Conservation (phyloP, 1,140 invertebrate species). For the Trachelipus rathkii region DNA sequence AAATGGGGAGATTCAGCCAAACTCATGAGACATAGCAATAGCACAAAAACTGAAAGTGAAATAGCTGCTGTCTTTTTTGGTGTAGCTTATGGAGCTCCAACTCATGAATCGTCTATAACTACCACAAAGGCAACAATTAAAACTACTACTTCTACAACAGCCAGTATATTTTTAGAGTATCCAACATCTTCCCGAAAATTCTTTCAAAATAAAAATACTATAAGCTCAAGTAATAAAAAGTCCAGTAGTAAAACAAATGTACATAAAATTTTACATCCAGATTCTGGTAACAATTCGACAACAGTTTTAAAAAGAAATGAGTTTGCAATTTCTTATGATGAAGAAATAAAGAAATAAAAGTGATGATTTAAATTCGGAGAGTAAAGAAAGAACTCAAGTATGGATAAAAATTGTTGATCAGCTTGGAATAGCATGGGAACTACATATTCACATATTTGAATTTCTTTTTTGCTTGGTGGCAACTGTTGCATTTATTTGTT, state of each 20-base stretch:
- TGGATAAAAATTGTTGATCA: conserved; percentile 5
- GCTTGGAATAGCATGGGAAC: background rate
- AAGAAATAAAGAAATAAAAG: background rate
- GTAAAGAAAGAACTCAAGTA: background rate
- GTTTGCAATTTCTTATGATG: background rate
- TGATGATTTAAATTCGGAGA: background rate
- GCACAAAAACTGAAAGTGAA: background rate
- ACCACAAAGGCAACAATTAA: background rate
- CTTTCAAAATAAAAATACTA: background rate
- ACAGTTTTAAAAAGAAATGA: background rate
- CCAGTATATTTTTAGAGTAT: background rate
- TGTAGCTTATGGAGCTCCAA: background rate
- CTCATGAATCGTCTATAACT: background rate
- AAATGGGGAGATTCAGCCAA: conserved; percentile 5
- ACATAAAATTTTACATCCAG: too few species aligned
- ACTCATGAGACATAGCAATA: background rate
- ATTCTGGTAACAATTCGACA: background rate
- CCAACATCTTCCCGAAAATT: background rate
- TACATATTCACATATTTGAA: background rate
- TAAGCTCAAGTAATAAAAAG: background rate
- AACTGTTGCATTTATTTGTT: background rate
- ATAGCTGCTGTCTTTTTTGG: background rate
- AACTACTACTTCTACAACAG: background rate
- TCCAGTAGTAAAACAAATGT: background rate
- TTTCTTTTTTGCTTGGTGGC: conserved; percentile 4